Conservation (phyloP, 2,113 vertebrate species). For the Gobio gobio region DNA sequence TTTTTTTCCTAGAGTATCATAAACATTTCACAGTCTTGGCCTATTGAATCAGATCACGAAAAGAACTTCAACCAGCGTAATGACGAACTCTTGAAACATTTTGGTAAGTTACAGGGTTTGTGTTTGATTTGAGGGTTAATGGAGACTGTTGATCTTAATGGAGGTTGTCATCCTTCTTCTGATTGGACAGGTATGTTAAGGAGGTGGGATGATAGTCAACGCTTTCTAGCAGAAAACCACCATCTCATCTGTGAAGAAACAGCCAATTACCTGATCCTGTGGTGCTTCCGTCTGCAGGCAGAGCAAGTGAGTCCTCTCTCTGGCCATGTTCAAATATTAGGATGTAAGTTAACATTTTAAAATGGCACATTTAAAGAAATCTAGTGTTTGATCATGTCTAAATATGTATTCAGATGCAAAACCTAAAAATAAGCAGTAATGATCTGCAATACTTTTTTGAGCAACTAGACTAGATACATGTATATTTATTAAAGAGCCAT, state of each 20-base stretch:
- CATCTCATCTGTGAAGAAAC: constrained; percentile 96
- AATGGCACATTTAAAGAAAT: no score
- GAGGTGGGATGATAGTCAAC: constrained; percentile 97
- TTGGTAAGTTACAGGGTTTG: constrained; percentile 80
- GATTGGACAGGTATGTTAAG: constrained; percentile 87
- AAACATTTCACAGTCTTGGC: constrained; percentile 79
- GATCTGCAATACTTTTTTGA: no score
- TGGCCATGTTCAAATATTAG: not conserved
- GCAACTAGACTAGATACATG: no score
- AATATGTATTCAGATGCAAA: no score
- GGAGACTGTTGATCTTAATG: not conserved
- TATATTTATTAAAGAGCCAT: no score
- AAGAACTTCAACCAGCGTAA: constrained; percentile 88
- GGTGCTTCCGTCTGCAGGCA: constrained; percentile 93
- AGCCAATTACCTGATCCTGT: constrained; percentile 89
- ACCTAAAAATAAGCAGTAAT: no score
- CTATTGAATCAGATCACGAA: constrained; percentile 83
- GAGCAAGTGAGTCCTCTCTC: constrained; percentile 82
- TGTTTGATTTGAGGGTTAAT: not conserved
- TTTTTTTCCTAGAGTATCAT: constrained; percentile 86
- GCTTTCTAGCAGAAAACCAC: constrained; percentile 89
- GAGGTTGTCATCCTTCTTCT: not conserved
- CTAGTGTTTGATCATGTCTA: no score
- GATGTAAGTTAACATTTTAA: no score
- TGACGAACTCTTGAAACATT: constrained; percentile 91